Evolutionary conservation across 2,797 vertebrate species (phyloP), one percentile per base, ranked within the genome.

Genomic region (Danio kyathit): DNA sequence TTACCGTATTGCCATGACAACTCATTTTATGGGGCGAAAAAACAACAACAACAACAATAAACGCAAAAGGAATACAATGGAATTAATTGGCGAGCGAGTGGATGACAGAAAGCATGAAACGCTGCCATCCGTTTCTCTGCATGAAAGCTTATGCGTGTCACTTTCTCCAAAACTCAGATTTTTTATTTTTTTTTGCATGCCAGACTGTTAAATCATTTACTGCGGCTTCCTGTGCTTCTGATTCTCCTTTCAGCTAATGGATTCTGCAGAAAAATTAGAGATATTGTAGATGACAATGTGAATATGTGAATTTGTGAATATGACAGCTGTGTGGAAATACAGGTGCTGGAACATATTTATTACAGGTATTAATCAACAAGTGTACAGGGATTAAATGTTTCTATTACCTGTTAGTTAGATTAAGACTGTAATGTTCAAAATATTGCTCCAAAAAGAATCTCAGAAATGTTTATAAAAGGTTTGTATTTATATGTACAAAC

Each of bases 1-100:
- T 92, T 94, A 95, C 94, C 81, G 84, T 87, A 93, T 95, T 85
- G 89, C 93, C 94, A 95, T 95, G 93, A 92, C 93, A 94, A 95
- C 94, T 86, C 84, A 87, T 84, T 90, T 87, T 84, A 77, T 83
- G 64, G 88, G 88, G 88, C 46, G 86, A 88, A 88, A 76, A 88
- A 86, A 81, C 64, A 78, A 85, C 29, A 29, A 29, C 29, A 29
- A 29, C 29, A 29, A 29, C 29, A 29, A 29, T 82, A 83, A 88
- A 83, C 64, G 64, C 57, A 16, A 61, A 29, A 61, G 43, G 80
- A 78, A 74, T 60, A 19, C 73, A 79, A 88, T 74, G 57, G 51
- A 83, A 64, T 70, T 67, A 69, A 74, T 66, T 63, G 17, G 40
- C 43, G 48, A 19, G 19, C 41, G 29, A 48, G 56, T 52, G 63